Conservation (phyloP, 64 coral and sea anemone genomes). For the Platygyra sinensis region DNA sequence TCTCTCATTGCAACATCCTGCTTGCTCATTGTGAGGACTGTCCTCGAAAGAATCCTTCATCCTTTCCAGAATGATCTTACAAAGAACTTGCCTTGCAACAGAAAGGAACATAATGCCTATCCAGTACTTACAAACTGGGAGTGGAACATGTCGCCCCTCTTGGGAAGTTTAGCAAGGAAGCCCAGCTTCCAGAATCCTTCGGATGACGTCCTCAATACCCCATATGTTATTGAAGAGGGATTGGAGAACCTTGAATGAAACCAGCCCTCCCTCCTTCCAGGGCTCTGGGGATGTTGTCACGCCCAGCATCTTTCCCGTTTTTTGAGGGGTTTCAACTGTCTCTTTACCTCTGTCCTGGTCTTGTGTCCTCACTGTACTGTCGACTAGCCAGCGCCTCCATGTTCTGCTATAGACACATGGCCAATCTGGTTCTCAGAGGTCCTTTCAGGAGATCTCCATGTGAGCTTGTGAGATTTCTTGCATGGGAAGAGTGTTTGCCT, state of each 20-base stretch:
- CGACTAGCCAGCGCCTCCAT: too few relatives aligned
- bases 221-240: neutral
- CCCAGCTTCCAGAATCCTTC: neutral
- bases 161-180: neutral
- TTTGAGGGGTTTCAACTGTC: neutral
- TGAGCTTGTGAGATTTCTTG: too few relatives aligned
- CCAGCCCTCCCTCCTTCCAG: constrained; percentile 5
- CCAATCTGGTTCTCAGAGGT: too few relatives aligned
- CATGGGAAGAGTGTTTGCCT: too few relatives aligned
- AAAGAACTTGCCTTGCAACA: neutral
- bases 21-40: neutral
- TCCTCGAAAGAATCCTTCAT: neutral
- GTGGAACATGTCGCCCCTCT: neutral
- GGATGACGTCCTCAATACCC: neutral
- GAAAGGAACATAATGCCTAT: constrained; percentile 15
- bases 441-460: too few relatives aligned
- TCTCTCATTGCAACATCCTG: neutral
- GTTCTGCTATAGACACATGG: too few relatives aligned
- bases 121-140: neutral
- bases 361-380: too few relatives aligned
- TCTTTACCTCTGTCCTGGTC: too few relatives aligned
- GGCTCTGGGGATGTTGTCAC: neutral
- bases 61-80: too few relatives aligned
- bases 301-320: neutral
- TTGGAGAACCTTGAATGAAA: neutral